A percentile compares a stretch with the other conserved stretches of the same genome.
Evolutionary conservation across 2,113 vertebrate genomes (phyloP).

Genomic region (Tangachromis dhanisi): DNA sequence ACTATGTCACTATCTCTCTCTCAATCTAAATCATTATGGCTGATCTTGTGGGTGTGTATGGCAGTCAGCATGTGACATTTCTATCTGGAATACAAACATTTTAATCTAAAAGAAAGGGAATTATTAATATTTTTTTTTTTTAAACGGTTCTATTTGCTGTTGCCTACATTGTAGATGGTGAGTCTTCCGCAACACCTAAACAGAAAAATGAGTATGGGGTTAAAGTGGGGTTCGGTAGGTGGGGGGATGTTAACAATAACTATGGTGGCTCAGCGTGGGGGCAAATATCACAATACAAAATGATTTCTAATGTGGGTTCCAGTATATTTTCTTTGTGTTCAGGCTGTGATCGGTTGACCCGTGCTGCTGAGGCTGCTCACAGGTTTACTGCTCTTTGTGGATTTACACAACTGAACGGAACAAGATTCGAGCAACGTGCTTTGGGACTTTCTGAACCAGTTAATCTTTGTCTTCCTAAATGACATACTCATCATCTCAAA

Average conservation of each 20-base stretch:
- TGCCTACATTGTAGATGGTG: neutral
- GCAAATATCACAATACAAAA: neutral
- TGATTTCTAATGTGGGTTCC: neutral
- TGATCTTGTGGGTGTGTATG: neutral
- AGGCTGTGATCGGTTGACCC: neutral
- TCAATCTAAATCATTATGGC: neutral
- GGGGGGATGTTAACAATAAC: neutral
- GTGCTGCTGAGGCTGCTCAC: neutral
- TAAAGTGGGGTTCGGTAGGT: neutral
- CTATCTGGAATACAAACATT: neutral
- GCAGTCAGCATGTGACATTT: neutral
- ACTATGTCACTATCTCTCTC: neutral
- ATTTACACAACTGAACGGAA: neutral
- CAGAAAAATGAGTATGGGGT: neutral
- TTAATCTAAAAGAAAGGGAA: neutral
- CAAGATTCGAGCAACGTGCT: rapidly evolving
- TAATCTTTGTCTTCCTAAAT: neutral
- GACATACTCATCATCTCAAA: neutral
- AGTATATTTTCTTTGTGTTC: neutral
- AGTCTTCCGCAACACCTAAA: neutral
- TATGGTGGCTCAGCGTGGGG: rapidly evolving
- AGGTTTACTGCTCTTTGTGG: neutral
- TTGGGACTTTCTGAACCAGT: neutral
- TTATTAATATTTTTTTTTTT: rapidly evolving
- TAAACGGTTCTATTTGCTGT: neutral